A percentile compares a stretch with the other conserved stretches of the same genome.
Evolutionary conservation across 2,113 vertebrate genomes (phyloP).

Genomic region (Semicossyphus pulcher): DNA sequence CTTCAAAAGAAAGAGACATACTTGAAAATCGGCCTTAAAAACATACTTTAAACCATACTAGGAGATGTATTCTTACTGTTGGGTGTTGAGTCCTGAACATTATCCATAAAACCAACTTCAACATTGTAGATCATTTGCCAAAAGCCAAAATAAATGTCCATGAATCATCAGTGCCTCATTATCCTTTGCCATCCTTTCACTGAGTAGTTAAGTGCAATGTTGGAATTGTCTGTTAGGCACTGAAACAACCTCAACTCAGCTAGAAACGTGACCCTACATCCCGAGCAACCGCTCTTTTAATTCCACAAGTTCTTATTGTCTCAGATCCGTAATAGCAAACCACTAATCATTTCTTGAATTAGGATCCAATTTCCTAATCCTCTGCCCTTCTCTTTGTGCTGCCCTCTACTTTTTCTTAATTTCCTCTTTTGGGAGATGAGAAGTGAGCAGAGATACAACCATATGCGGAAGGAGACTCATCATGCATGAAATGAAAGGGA

Average conservation of each 20-base stretch:
- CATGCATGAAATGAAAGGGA: conserved; percentile 73
- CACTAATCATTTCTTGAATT: conserved; percentile 38
- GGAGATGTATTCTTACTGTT: not conserved
- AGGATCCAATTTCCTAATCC: conserved; percentile 55
- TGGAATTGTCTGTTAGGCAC: not conserved
- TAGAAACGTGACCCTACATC: not conserved
- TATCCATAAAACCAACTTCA: not conserved
- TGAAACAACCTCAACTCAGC: not conserved
- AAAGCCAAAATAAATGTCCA: not conserved
- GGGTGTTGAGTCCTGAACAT: not conserved
- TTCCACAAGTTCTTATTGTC: conserved; percentile 14
- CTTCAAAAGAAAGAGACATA: not conserved
- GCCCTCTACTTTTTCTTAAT: conserved; percentile 48
- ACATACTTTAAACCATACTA: too few species aligned
- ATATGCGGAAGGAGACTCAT: conserved; percentile 27
- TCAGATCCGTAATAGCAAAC: conserved; percentile 13
- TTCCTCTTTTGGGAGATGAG: conserved; percentile 59
- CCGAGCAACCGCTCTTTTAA: not conserved
- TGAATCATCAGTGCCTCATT: not conserved
- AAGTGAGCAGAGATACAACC: conserved; percentile 44
- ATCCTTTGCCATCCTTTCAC: not conserved
- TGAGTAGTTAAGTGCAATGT: not conserved
- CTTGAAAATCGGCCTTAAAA: too few species aligned
- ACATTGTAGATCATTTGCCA: not conserved
- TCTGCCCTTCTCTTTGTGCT: conserved; percentile 31